These are phyloP conservation scores for Berghia stephanieae DNA, from an alignment of 1,140 invertebrate genomes.

Conservation along the genomic window DNA sequence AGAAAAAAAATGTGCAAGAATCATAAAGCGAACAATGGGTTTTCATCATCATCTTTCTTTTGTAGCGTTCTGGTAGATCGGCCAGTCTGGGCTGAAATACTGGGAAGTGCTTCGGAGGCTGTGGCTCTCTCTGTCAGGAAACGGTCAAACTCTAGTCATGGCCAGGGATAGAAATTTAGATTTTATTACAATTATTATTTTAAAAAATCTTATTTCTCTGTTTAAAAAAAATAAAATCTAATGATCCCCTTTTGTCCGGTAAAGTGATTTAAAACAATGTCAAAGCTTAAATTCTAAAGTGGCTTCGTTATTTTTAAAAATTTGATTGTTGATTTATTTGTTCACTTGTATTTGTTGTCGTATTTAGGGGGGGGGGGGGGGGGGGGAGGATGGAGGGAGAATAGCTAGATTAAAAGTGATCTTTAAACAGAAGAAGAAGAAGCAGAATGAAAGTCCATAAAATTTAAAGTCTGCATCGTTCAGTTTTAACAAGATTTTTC, in stretches of 20 bases:
- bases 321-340: too few relatives aligned
- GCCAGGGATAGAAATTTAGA: conserved; percentile 19
- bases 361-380: too few relatives aligned
- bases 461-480: too few relatives aligned
- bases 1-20: background rate
- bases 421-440: too few relatives aligned
- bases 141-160: conserved; percentile 88
- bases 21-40: conserved; percentile 65
- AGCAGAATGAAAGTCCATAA: too few relatives aligned
- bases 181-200: background rate
- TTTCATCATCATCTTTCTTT: conserved; percentile 65
- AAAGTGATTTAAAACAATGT: background rate
- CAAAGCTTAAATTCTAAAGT: background rate
- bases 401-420: too few relatives aligned
- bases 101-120: conserved; percentile 71
- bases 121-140: conserved; percentile 90
- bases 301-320: background rate
- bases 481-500: too few relatives aligned
- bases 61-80: conserved; percentile 52
- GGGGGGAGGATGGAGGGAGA: too few relatives aligned
- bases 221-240: background rate
- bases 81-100: conserved; percentile 57
- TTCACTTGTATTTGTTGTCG: too few relatives aligned
- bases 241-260: background rate
- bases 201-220: background rate